Evolutionary conservation across 2,888 invertebrate species (phyloP), one percentile per base, ranked within the genome.

Genomic region (Apocheima hispidaria): DNA sequence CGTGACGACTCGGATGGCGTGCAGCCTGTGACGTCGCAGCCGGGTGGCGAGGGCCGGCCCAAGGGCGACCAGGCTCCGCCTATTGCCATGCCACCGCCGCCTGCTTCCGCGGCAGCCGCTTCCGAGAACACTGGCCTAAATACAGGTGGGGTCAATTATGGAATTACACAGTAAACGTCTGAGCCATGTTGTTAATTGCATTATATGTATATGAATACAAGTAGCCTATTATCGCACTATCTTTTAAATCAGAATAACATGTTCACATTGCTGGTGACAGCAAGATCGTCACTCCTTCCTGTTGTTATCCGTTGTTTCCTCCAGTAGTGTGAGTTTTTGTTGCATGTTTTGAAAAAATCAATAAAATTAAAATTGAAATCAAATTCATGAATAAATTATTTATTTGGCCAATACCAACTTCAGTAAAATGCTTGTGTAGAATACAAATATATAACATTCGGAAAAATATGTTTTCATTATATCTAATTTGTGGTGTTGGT

Each of bases 91-190:
- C 95, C 94, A 35, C 88, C 88, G 95, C 88, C 88, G 95, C 95
- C 95, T 26, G 82, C 87, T 26, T 33, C 63, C 2, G 83, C 87
- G 10, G 68, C 86, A 12, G 88, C 90, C 43, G 93, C 93, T 61
- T 95, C 95, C 51, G 96, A 96, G 85, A 96, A 94, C 82, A 96
- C 96, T 35, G 95, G 95, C 76, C 93, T 96, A 75, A 95, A 93
- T 82, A 92, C 93, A 93, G 93, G 93, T 93, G 93, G 93, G 93
- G 90, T 93, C 77, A 93, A 93, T 89, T 93, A 93, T 79, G 93
- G 93, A 83, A 93, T 93, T 83, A 89, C 92, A 77, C 88, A 93
- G 76, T 93, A 92, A 89, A 71, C 38, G 58, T 63, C 44, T 59
- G 53, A 67, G 70, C 53, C 58, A 68, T 69, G 70, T 71, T 70